A percentile compares a stretch with the other conserved stretches of the same genome.
Evolutionary conservation across 2,888 invertebrate species (phyloP).

Genomic region (Himalopsyche tibetana): DNA sequence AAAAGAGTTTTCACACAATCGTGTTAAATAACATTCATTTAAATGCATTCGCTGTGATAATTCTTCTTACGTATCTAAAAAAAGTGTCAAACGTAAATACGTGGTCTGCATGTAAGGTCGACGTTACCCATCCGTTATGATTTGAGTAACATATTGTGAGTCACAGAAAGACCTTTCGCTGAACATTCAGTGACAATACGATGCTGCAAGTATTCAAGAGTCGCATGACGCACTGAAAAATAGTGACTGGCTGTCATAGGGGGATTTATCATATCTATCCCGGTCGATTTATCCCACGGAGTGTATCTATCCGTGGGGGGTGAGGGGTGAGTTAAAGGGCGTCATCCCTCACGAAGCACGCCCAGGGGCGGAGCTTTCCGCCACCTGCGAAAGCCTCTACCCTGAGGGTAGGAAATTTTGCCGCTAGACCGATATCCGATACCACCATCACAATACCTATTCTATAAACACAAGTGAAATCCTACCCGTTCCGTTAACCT

Average conservation of each 20-base stretch:
- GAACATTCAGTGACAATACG: not conserved
- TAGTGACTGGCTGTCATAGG: not conserved
- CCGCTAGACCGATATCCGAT: conserved; percentile 62
- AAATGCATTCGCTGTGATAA: no score
- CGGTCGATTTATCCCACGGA: conserved; percentile 7
- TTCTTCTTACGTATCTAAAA: no score
- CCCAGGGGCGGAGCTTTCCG: conserved; percentile 43
- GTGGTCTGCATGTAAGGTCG: no score
- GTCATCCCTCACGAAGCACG: conserved; percentile 45
- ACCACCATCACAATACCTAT: conserved; percentile 63
- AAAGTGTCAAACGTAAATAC: no score
- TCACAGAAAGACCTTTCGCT: not conserved
- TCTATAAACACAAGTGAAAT: conserved; percentile 65
- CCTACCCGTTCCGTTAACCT: conserved; percentile 68
- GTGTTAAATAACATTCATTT: no score
- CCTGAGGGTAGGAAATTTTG: conserved; percentile 52
- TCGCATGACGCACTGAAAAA: not conserved
- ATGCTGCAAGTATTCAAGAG: not conserved
- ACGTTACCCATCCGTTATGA: no score
- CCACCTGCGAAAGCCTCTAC: conserved; percentile 49
- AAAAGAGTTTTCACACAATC: no score
- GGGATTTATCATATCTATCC: conserved; percentile 30
- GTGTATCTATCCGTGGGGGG: conserved; percentile 5
- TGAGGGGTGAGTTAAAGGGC: not conserved
- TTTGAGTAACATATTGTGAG: not conserved